phyloP scores from a whole-genome alignment of 2,888 invertebrate genomes.

The Hanleya hanleyi region DNA sequence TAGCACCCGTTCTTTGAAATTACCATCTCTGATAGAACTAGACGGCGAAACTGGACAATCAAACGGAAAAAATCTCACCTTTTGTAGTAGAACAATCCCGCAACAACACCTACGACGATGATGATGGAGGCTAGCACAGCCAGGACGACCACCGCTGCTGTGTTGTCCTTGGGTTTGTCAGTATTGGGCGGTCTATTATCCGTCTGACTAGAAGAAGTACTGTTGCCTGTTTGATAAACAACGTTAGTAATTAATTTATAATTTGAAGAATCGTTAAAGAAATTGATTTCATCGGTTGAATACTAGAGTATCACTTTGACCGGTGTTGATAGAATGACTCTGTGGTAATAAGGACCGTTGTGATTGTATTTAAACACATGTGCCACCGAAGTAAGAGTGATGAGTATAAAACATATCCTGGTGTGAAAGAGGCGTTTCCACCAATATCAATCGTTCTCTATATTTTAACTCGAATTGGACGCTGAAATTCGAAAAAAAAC shows the following conservation, averaged over 20 bases:
- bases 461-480: no score
- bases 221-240: neutral
- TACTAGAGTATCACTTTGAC: no score
- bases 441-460: no score
- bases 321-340: no score
- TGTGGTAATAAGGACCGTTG: no score
- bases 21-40: no score
- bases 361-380: no score
- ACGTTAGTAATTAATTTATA: neutral
- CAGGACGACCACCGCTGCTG: neutral
- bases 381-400: neutral
- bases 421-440: no score
- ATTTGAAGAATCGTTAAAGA: neutral
- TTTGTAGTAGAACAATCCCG: slow-evolving; percentile 1
- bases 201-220: neutral
- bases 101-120: neutral
- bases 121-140: neutral
- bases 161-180: neutral
- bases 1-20: no score
- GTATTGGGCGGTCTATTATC: neutral
- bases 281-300: neutral
- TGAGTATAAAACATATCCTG: neutral
- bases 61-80: no score
- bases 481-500: no score
- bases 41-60: no score